Conservation (phyloP, 2,888 invertebrate genomes). For the Lochmaea crataegi region DNA sequence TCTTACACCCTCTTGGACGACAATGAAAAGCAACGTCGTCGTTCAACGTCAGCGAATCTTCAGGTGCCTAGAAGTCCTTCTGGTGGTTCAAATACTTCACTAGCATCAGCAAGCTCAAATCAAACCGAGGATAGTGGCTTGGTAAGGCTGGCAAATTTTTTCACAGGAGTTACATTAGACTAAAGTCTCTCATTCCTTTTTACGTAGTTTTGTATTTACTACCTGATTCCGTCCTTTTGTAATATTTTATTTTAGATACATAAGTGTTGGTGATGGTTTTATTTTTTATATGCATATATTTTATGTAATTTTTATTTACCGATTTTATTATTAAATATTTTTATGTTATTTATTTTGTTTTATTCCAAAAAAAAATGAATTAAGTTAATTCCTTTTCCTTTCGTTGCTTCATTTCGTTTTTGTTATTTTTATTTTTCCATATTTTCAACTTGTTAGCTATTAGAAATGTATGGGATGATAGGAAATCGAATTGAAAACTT, state of each 20-base stretch:
- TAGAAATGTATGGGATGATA: constrained; percentile 5
- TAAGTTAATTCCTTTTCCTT: constrained; percentile 14
- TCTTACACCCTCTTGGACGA: constrained; percentile 67
- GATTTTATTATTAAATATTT: constrained; percentile 21
- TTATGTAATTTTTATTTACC: constrained; percentile 28
- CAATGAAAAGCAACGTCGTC: constrained; percentile 59
- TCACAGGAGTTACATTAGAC: constrained; percentile 61
- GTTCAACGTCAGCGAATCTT: constrained; percentile 65
- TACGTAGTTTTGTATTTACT: too few species aligned
- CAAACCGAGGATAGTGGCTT: constrained; percentile 73
- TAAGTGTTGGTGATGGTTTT: constrained; percentile 43
- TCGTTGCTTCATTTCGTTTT: background rate
- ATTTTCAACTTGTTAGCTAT: background rate
- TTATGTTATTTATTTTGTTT: constrained; percentile 26
- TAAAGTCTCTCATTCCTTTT: constrained; percentile 31
- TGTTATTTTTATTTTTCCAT: background rate
- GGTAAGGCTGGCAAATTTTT: constrained; percentile 75
- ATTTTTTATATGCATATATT: constrained; percentile 33
- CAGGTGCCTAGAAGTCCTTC: constrained; percentile 78
- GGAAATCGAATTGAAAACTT: background rate
- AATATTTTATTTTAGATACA: constrained; percentile 23
- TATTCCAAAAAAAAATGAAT: constrained; percentile 23
- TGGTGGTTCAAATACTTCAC: constrained; percentile 77
- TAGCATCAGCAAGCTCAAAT: constrained; percentile 69
- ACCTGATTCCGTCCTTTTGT: constrained; percentile 30